Percentiles rank a stretch among this genome's conserved stretches.
Evolutionary conservation across 2,888 invertebrate genomes (phyloP).

Genomic region (Pseudanteris insignis): DNA sequence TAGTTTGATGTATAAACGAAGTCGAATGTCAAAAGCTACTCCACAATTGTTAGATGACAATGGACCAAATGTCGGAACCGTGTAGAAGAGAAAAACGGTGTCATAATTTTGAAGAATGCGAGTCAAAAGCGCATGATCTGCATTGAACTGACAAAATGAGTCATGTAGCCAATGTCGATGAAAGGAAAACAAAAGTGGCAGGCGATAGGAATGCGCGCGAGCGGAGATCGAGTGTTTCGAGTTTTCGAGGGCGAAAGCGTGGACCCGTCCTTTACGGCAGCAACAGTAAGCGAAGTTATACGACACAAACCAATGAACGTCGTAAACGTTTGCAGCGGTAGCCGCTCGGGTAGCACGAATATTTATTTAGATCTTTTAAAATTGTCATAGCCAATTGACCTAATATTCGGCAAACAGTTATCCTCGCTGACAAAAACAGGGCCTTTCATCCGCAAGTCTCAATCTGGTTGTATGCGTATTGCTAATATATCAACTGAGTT

Average conservation of each 20-base stretch:
- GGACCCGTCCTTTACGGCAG: conserved; percentile 24
- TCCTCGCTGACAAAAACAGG: conserved; percentile 10
- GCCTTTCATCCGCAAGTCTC: too few species aligned
- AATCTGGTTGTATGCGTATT: too few species aligned
- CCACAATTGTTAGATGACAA: neutral
- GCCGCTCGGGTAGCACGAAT: conserved; percentile 28
- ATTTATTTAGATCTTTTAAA: conserved; percentile 21
- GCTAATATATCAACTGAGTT: too few species aligned
- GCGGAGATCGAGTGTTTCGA: conserved; percentile 4
- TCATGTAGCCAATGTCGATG: conserved; percentile 5
- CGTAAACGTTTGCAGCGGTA: conserved; percentile 24
- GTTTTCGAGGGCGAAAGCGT: conserved; percentile 24
- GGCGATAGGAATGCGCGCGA: conserved; percentile 1
- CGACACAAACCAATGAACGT: conserved; percentile 20
- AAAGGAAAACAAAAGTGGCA: conserved; percentile 1
- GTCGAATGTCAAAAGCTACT: too few species aligned
- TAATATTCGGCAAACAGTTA: conserved; percentile 24
- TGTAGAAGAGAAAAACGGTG: neutral
- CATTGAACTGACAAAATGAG: neutral
- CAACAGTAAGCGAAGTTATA: conserved; percentile 33
- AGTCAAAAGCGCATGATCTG: neutral
- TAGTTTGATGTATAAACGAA: too few species aligned
- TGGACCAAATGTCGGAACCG: neutral
- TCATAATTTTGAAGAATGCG: neutral
- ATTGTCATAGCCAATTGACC: conserved; percentile 29